These are phyloP conservation scores for Papilio xuthus DNA, from an alignment of 1,140 invertebrate species.

Conservation along the genomic window DNA sequence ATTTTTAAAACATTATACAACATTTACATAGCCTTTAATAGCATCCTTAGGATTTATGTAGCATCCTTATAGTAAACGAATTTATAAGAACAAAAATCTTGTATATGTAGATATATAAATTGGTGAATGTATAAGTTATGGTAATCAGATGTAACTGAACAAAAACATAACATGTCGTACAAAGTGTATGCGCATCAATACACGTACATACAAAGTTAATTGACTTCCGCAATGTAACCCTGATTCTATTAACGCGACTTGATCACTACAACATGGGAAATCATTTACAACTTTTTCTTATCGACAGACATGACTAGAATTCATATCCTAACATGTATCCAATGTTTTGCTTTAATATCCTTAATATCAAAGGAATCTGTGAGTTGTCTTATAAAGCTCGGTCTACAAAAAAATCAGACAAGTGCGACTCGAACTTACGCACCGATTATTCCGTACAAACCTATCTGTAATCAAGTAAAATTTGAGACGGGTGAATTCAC, in stretches of 20 bases:
- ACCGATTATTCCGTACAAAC: too few species aligned
- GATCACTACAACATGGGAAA: neutral
- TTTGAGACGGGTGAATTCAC: too few species aligned
- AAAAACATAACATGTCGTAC: neutral
- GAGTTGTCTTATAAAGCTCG: neutral
- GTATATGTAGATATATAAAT: neutral
- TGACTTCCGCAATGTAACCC: slow-evolving; percentile 18
- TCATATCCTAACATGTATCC: neutral
- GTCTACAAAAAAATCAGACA: too few species aligned
- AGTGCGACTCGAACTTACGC: too few species aligned
- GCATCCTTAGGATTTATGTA: too few species aligned
- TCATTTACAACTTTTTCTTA: slow-evolving; percentile 12
- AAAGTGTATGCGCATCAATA: neutral
- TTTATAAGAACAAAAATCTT: too few species aligned
- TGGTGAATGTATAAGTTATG: neutral
- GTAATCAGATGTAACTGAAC: neutral
- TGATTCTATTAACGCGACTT: slow-evolving; percentile 12
- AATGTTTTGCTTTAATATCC: neutral
- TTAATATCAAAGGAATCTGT: neutral
- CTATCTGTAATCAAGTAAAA: too few species aligned
- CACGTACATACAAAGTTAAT: slow-evolving; percentile 10
- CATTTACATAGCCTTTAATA: too few species aligned
- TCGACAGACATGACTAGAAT: neutral
- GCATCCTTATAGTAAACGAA: too few species aligned
- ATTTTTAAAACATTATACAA: too few species aligned